Base-by-base conservation (phyloP, 1,140 invertebrate species). In the Procambarus clarkii region DNA sequence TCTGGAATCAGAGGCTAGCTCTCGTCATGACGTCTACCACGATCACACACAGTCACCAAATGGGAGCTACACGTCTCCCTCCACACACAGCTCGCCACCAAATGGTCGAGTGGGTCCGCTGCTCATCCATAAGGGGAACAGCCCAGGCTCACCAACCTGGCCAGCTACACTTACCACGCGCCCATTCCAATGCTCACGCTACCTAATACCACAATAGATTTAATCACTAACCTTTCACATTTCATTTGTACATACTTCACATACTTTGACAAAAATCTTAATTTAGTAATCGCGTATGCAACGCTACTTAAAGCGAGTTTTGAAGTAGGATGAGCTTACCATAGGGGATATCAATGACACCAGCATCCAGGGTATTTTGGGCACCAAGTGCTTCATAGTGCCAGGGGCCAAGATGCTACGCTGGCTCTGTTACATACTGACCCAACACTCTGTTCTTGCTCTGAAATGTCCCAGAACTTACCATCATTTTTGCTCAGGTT, bases 21-120 rank as follows among this genome's bases (percentile, higher is more conserved):
- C 71, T 90, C 81, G 88, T 83, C 88, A 90, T 90, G 88, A 90
- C 88, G 88, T 84, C 81, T 83, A 71, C 88, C 88, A 90, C 88
- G 84, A 81, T 90, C 87, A 89, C 88, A 84, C 88, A 58, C 79
- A 84, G 81, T 83, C 88, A 90, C 86, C 50, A 69, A 81, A 60
- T 69, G 79, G 81, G 88, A 90, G 80, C 71, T 21, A 60, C 46
- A 90, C 88, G 80, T 83, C 88, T 83, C 50, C 8, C 50, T 54
- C 88, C 64, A 76, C 88, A 90, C 79, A 90, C 69, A 76, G 45
- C 64, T 69, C 80, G 88, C 88, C 88, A 90, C 88, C 88, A 90
- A 90, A 83, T 90, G 80, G 69, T 89, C 2, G 60, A 21, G 80
- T 50, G 64, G 88, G 54, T 60, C 79, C 78, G 88, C 64, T 34